These are phyloP conservation scores for Furnarius figulus DNA, from an alignment of 2,113 vertebrate species.

Conservation along the genomic window DNA sequence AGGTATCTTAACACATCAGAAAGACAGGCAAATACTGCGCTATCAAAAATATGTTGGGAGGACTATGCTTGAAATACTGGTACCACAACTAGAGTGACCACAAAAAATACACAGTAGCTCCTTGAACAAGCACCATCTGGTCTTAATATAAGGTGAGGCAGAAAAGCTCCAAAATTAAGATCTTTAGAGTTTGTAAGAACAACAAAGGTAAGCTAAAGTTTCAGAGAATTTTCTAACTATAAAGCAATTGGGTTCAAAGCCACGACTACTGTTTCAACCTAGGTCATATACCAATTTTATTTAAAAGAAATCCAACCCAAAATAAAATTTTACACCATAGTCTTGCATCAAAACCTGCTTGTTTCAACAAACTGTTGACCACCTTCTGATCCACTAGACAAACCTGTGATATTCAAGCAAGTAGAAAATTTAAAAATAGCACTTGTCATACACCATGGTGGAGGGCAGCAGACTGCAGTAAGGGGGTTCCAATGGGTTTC, in stretches of 20 bases:
- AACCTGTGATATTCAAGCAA: background rate
- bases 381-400: background rate
- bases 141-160: background rate
- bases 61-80: background rate
- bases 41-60: background rate
- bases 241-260: background rate
- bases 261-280: background rate
- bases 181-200: background rate
- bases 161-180: background rate
- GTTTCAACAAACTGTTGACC: background rate
- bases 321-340: background rate
- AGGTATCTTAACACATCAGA: background rate
- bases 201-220: background rate
- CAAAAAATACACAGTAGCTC: background rate
- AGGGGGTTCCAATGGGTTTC: background rate
- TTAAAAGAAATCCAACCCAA: background rate
- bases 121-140: background rate
- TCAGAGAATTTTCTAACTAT: background rate
- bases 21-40: background rate
- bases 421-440: background rate
- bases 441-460: no score
- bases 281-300: background rate
- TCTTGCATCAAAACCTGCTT: background rate
- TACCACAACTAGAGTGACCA: background rate
- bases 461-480: background rate